Evolutionary conservation across 2,888 invertebrate species (phyloP).

Genomic region (Endomychus coccineus): DNA sequence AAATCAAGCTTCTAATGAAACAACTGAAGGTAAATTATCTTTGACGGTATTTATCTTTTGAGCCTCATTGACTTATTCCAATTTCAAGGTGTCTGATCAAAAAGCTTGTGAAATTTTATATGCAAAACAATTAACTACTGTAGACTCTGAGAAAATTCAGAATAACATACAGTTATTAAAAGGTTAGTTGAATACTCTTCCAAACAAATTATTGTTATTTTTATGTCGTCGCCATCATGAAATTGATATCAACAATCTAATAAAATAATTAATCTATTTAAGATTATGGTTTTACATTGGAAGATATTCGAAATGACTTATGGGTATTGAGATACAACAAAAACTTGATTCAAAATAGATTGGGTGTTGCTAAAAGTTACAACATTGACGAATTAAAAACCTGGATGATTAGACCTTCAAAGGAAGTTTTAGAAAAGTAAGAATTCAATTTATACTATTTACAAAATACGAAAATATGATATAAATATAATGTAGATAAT

Average conservation of each 20-base stretch:
- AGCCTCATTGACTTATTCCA: too few species aligned
- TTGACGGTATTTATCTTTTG: too few species aligned
- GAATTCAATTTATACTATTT: conserved; percentile 7
- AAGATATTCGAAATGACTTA: conserved; percentile 41
- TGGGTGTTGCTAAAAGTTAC: conserved; percentile 33
- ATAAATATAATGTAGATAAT: too few species aligned
- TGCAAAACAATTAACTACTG: conserved; percentile 1
- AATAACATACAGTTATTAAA: not conserved
- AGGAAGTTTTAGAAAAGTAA: conserved; percentile 39
- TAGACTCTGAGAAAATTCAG: conserved; percentile 1
- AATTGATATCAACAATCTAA: not conserved
- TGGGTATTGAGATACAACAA: conserved; percentile 43
- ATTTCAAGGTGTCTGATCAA: conserved; percentile 28
- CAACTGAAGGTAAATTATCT: too few species aligned
- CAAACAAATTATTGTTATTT: too few species aligned
- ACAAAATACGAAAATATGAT: too few species aligned
- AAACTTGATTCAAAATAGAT: conserved; percentile 32
- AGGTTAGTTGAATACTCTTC: conserved; percentile 6
- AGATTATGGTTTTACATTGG: conserved; percentile 36
- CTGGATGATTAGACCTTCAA: conserved; percentile 45
- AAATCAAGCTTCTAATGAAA: not conserved
- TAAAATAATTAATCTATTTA: conserved; percentile 16
- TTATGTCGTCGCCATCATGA: not conserved
- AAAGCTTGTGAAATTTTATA: conserved; percentile 20
- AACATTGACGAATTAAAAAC: conserved; percentile 41